Percentiles rank a stretch among this genome's conserved stretches.
Evolutionary conservation across 1,140 invertebrate genomes (phyloP).

Genomic region (Heterodera carotae): DNA sequence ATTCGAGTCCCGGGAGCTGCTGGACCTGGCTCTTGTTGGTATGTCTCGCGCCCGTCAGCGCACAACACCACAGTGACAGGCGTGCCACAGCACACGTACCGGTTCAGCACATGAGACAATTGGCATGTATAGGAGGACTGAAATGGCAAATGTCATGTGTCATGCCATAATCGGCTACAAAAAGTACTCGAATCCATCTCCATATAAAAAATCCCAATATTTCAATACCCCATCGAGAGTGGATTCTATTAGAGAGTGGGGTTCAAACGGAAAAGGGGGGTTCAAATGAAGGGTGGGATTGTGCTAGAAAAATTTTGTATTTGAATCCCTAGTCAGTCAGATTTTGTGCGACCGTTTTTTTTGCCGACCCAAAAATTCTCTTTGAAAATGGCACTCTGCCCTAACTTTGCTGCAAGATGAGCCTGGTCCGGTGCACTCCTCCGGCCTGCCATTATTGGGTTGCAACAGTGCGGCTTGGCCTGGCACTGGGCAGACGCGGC

Average conservation of each 20-base stretch:
- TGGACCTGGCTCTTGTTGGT: conserved; percentile 48
- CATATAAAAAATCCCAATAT: no score
- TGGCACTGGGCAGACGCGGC: conserved; percentile 50
- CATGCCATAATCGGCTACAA: no score
- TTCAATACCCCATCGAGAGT: no score
- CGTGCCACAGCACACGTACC: conserved; percentile 49
- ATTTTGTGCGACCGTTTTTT: conserved; percentile 1
- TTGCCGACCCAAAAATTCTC: neutral
- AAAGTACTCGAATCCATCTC: no score
- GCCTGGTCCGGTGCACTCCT: conserved; percentile 45
- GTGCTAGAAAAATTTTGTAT: no score
- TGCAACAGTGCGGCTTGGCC: conserved; percentile 50
- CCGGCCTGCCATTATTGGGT: conserved; percentile 36
- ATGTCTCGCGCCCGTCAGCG: conserved; percentile 52
- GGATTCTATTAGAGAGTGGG: no score
- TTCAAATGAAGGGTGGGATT: no score
- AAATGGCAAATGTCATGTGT: conserved; percentile 14
- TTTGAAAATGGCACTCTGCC: neutral
- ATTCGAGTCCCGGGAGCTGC: neutral
- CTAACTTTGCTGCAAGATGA: conserved; percentile 40
- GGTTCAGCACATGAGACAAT: conserved; percentile 40
- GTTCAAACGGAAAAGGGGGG: no score
- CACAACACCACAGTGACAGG: conserved; percentile 30
- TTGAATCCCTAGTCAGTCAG: no score
- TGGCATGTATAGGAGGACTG: conserved; percentile 48